A percentile compares a stretch with the other conserved stretches of the same genome.
phyloP scores from a whole-genome alignment of 1,140 invertebrate species.

The Drosophila triauraria region DNA sequence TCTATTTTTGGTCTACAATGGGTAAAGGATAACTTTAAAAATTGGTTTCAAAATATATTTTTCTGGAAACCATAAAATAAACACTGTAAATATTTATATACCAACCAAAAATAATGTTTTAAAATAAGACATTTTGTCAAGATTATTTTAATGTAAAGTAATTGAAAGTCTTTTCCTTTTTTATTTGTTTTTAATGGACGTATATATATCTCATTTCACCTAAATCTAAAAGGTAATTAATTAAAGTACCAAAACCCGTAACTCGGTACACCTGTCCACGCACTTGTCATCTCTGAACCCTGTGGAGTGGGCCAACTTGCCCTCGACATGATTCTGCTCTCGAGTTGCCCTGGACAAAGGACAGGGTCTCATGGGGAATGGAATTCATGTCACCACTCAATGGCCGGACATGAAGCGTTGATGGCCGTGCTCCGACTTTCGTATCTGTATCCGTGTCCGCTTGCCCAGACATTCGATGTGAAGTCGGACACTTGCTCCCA shows the following conservation, averaged over 20 bases:
- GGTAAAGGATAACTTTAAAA: no score
- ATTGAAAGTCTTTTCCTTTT: no score
- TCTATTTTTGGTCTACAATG: no score
- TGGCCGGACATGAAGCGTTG: conserved; percentile 30
- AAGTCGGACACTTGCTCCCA: conserved; percentile 32
- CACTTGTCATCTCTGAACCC: not conserved
- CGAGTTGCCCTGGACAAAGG: conserved; percentile 19
- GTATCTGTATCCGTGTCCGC: conserved; percentile 1
- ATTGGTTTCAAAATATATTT: no score
- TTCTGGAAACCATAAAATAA: no score
- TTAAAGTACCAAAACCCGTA: not conserved
- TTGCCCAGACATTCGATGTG: conserved; percentile 21
- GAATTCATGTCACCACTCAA: conserved; percentile 50
- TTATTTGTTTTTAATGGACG: no score
- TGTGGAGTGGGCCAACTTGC: not conserved
- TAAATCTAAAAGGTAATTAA: not conserved
- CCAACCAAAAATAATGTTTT: no score
- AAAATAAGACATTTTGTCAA: no score
- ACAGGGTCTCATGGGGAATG: conserved; percentile 38
- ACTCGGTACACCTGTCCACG: not conserved
- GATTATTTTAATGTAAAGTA: no score
- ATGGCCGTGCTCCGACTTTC: conserved; percentile 5
- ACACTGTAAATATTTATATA: no score
- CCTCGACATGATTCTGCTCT: conserved; percentile 48
- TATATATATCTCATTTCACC: not conserved